These are phyloP conservation scores for Vidua macroura DNA, from an alignment of 2,113 vertebrate species.

Conservation along the genomic window DNA sequence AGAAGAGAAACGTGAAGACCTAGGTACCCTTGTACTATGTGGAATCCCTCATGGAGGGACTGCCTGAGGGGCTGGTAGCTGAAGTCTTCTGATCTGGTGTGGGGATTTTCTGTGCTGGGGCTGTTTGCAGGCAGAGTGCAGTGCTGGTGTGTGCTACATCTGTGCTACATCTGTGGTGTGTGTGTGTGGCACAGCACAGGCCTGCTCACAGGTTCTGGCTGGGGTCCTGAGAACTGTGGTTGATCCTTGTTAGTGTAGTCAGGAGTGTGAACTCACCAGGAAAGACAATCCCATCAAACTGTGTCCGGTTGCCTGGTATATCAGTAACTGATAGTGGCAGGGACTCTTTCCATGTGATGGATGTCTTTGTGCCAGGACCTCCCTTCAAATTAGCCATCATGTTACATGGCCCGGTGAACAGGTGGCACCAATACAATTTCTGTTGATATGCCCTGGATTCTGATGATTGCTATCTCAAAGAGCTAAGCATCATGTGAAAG, in stretches of 20 bases:
- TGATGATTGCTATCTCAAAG: neutral
- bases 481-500: neutral
- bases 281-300: neutral
- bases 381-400: neutral
- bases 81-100: neutral
- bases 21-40: fast-evolving
- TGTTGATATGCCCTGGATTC: neutral
- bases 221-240: neutral
- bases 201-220: fast-evolving
- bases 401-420: neutral
- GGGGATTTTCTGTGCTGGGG: neutral
- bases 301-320: fast-evolving
- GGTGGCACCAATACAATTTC: neutral
- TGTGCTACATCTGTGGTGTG: fast-evolving
- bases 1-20: neutral
- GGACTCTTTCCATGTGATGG: neutral
- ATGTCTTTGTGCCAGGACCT: neutral
- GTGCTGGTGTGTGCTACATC: neutral
- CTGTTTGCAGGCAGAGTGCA: neutral
- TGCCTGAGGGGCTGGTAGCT: neutral
- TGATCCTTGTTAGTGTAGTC: too few relatives aligned
- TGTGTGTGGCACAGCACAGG: fast-evolving
- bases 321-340: neutral
- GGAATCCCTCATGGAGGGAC: neutral
- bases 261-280: fast-evolving